A percentile compares a stretch with the other conserved stretches of the same genome.
These are phyloP conservation scores for Aphelocoma californica DNA, from an alignment of 2,797 vertebrate genomes.

Conservation along the genomic window DNA sequence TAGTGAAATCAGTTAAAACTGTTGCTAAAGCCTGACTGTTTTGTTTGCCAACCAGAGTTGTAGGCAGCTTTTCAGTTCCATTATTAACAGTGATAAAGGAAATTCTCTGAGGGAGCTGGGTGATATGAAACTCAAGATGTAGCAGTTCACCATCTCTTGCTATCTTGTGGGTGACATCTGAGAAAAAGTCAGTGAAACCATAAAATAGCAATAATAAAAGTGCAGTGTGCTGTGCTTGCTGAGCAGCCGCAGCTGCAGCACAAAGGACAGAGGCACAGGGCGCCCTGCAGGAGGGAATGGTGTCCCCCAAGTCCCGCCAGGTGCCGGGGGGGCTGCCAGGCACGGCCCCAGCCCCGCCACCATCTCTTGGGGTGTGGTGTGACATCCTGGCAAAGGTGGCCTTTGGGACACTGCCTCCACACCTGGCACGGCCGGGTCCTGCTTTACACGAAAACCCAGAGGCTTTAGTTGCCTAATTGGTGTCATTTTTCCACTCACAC, in stretches of 20 bases:
- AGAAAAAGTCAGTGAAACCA: background rate
- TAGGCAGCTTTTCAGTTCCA: background rate
- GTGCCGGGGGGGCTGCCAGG: background rate
- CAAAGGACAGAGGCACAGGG: background rate
- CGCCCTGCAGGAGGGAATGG: background rate
- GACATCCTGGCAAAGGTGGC: background rate
- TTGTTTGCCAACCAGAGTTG: background rate
- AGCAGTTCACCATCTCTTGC: background rate
- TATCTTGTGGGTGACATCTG: background rate
- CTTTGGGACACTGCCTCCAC: background rate
- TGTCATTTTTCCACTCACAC: background rate
- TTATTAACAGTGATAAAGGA: background rate
- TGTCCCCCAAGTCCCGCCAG: background rate
- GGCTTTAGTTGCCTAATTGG: background rate
- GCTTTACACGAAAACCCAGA: background rate
- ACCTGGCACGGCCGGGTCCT: background rate
- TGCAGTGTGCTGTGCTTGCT: accelerated
- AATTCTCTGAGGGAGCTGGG: background rate
- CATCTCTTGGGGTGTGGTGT: accelerated
- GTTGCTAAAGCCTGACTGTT: background rate
- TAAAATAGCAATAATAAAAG: accelerated
- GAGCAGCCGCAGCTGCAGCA: background rate
- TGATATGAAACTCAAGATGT: background rate
- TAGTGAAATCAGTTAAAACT: background rate
- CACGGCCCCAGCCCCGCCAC: no score